A percentile compares a stretch with the other conserved stretches of the same genome.
Evolutionary conservation across 2,797 vertebrate species (phyloP).

Genomic region (Cossypha polioptera): DNA sequence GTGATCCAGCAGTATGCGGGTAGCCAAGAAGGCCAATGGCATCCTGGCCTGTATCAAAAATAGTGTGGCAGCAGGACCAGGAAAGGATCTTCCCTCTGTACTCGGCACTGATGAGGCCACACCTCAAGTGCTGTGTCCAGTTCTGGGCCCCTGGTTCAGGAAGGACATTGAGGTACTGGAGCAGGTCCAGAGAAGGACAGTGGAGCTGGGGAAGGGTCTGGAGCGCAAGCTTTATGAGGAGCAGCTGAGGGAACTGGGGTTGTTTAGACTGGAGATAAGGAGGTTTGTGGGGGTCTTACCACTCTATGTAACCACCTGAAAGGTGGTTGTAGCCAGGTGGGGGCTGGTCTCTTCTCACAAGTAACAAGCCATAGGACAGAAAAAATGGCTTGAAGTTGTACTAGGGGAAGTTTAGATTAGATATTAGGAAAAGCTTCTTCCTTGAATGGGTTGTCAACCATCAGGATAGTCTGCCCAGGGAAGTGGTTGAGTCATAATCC

Average conservation of each 20-base stretch:
- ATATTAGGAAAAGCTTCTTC: neutral
- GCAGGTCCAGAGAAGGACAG: neutral
- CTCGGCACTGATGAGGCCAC: rapidly evolving
- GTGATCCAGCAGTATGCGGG: neutral
- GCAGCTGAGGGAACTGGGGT: rapidly evolving
- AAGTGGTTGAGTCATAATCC: neutral
- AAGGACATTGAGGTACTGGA: neutral
- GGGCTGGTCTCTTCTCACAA: neutral
- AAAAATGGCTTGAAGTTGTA: neutral
- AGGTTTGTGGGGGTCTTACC: neutral
- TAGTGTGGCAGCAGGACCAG: neutral
- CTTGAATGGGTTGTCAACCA: neutral
- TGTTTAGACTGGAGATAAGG: neutral
- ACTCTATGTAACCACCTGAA: neutral
- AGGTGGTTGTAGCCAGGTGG: neutral
- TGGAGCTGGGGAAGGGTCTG: neutral
- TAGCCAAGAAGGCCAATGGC: neutral
- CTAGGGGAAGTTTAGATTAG: neutral
- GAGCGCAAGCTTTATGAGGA: neutral
- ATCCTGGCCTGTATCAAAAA: neutral
- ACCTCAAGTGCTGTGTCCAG: rapidly evolving
- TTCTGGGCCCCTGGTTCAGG: neutral
- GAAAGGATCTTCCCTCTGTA: neutral
- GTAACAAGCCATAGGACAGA: neutral
- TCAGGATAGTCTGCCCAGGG: neutral